Base-by-base conservation (phyloP, 2,888 invertebrate genomes). In the Acanthosepion pharaonis region DNA sequence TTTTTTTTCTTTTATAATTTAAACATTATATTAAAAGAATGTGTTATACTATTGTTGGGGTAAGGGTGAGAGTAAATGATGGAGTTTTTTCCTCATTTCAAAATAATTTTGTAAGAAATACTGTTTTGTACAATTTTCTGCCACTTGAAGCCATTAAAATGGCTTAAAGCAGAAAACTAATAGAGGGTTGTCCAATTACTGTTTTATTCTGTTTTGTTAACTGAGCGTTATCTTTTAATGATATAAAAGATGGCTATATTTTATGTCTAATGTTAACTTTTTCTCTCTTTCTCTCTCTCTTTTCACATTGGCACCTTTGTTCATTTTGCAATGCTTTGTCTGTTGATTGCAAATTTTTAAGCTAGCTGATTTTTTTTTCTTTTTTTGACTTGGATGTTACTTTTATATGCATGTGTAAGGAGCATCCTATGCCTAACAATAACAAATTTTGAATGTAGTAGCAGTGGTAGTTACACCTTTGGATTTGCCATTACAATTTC, bases 331-430 rank as follows among this genome's bases (percentile, higher is more conserved):
- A 78, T 33, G 78, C 78, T 78, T 78, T 78, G 78, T 78, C 78
- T 78, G 78, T 78, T 78, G 78, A 33, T 78, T 78, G 78, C n/a
- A 78, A 78, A 78, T 78, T 78, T 78, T 78, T n/a, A 78, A 78
- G 78, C 33, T 78, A 78, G 78, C n/a, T 33, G n/a, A 33, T 33
- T n/a, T 78, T 78, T 78, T n/a, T 78, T 78, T 28, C 0, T 78
- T n/a, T 78, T 78, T 28, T 1, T 78, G 78, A n/a, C 78, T 20
- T 25, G 59, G 59, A 78, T 78, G 78, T n/a, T 78, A n/a, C 11
- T 8, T 78, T 9, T n/a, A 18, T 78, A 2, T n/a, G 15, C 28
- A 42, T 42, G 42, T 42, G 42, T 42, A 42, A 42, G 42, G 42
- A 42, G 42, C 42, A 42, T 42, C 42, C 42, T 78, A 78, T 9